Conservation (phyloP, 2,797 vertebrate genomes). For the Saxicola maurus region DNA sequence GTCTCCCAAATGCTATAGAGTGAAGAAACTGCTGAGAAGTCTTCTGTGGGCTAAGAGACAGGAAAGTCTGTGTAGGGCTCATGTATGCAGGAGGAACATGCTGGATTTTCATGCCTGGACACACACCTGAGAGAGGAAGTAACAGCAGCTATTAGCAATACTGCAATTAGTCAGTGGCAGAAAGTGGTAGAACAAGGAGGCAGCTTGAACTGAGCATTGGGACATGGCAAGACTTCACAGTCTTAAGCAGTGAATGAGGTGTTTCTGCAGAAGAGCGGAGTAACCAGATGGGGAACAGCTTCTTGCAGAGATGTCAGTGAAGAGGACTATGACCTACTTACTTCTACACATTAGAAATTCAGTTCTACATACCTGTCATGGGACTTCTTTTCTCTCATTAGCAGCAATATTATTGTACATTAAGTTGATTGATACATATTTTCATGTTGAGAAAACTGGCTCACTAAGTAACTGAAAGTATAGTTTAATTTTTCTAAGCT, state of each 20-base stretch:
- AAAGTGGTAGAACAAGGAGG: conserved; percentile 2
- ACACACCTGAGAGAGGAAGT: neutral
- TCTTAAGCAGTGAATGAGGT: neutral
- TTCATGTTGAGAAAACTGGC: neutral
- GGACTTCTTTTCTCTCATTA: neutral
- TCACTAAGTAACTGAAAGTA: neutral
- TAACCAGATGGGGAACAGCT: neutral
- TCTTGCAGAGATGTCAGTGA: neutral
- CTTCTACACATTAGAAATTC: neutral
- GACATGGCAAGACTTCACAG: neutral
- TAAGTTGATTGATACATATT: neutral
- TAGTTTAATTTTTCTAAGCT: neutral
- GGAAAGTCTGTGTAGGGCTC: neutral
- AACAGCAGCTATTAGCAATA: neutral
- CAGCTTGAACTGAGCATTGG: neutral
- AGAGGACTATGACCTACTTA: neutral
- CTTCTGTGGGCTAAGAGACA: neutral
- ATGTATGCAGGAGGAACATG: neutral
- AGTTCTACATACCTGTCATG: neutral
- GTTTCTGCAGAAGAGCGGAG: neutral
- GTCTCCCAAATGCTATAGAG: neutral
- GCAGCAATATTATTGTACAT: neutral
- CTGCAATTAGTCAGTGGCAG: neutral
- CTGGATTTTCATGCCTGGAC: neutral
- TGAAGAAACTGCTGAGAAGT: neutral